phyloP scores from a whole-genome alignment of 2,888 invertebrate species.

The Polietes domitor region DNA sequence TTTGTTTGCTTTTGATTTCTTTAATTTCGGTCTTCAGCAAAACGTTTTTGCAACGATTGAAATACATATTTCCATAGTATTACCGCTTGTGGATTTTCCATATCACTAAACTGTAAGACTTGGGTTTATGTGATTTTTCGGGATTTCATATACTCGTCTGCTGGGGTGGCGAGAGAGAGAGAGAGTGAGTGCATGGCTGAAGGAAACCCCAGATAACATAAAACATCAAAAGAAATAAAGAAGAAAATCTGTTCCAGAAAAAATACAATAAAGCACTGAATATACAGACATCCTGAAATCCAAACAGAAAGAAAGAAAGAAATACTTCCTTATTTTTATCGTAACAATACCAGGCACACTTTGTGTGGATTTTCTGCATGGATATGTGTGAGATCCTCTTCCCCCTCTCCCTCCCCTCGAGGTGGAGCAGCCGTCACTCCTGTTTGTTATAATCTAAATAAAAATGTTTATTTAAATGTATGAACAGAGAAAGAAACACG shows the following conservation, averaged over 20 bases:
- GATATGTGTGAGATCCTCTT: background rate
- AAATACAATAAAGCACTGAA: constrained; percentile 36
- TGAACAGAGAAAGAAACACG: constrained; percentile 21
- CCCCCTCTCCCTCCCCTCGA: background rate
- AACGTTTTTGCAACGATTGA: background rate
- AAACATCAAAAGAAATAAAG: constrained; percentile 10
- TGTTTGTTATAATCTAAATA: constrained; percentile 8
- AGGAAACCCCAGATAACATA: constrained; percentile 52
- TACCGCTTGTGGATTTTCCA: constrained; percentile 48
- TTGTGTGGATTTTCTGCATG: background rate
- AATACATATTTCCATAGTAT: constrained; percentile 39
- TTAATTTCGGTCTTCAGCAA: constrained; percentile 2
- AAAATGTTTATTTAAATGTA: constrained; percentile 47
- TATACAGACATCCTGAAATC: constrained; percentile 44
- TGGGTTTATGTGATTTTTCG: constrained; percentile 14
- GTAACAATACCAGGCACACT: background rate
- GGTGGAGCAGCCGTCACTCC: background rate
- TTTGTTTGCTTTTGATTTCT: constrained; percentile 1
- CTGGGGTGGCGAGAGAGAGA: no score
- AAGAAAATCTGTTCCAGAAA: constrained; percentile 49
- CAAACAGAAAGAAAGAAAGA: constrained; percentile 27
- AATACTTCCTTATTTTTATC: constrained; percentile 52
- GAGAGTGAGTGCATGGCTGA: no score
- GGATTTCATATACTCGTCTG: background rate
- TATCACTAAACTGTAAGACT: constrained; percentile 41